Conservation (phyloP, 2,113 vertebrate genomes). For the Prietella phreatophila region DNA sequence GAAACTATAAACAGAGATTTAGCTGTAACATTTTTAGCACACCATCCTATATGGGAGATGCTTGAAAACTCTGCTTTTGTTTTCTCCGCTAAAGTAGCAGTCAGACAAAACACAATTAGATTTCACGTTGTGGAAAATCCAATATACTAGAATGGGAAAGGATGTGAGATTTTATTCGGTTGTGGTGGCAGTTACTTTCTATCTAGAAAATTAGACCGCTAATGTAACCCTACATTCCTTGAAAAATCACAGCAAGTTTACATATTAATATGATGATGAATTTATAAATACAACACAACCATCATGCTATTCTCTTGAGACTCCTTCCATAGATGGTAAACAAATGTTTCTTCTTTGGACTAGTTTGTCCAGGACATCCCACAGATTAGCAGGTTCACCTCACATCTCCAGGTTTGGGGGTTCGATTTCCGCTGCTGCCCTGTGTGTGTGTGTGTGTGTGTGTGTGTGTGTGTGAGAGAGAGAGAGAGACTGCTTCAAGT, state of each 20-base stretch:
- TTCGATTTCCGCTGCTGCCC: too few species aligned
- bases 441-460: too few species aligned
- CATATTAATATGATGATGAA: background rate
- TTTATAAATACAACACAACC: background rate
- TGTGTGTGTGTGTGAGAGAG: too few species aligned
- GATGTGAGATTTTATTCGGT: background rate
- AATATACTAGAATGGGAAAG: background rate
- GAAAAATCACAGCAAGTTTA: background rate
- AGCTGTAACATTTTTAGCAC: background rate
- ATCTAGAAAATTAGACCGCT: background rate
- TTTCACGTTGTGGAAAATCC: too few species aligned
- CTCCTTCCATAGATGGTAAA: background rate
- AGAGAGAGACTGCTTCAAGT: too few species aligned
- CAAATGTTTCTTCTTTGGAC: background rate
- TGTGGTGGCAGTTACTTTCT: background rate
- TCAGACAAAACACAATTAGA: background rate
- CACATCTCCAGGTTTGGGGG: too few species aligned
- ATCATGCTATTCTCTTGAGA: background rate
- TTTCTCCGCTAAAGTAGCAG: background rate
- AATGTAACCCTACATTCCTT: background rate
- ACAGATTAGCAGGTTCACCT: too few species aligned
- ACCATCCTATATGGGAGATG: background rate
- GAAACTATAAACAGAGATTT: background rate
- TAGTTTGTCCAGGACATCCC: too few species aligned
- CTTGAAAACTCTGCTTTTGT: background rate